Conservation (phyloP, 2,113 vertebrate genomes). For the Leptobrachium ailaonicum region DNA sequence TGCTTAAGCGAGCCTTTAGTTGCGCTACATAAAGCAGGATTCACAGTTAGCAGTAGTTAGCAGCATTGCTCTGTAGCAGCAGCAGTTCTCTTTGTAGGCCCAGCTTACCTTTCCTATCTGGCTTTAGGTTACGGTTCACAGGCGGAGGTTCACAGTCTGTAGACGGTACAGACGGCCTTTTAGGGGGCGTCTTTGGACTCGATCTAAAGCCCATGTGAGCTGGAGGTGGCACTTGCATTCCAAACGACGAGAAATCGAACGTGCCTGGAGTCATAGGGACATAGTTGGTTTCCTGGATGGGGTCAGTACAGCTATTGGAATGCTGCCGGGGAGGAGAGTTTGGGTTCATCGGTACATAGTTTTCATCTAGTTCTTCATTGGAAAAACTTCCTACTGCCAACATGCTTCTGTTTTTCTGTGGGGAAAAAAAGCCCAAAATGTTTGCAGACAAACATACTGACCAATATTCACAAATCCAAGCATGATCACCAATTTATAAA, state of each 20-base stretch:
- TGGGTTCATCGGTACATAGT: slow-evolving; percentile 97
- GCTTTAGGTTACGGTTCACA: slow-evolving; percentile 96
- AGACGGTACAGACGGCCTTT: slow-evolving; percentile 77
- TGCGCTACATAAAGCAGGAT: slow-evolving; percentile 29
- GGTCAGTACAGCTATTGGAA: slow-evolving; percentile 86
- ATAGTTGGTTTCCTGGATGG: slow-evolving; percentile 91
- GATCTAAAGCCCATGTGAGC: slow-evolving; percentile 97
- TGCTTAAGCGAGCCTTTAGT: slow-evolving; percentile 3
- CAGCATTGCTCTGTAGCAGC: slow-evolving; percentile 17
- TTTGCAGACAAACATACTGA: too few relatives aligned
- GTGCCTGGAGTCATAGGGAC: slow-evolving; percentile 96
- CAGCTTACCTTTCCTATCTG: slow-evolving; percentile 94
- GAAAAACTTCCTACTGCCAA: slow-evolving; percentile 85
- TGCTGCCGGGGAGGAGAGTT: slow-evolving; percentile 92
- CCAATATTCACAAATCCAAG: too few relatives aligned
- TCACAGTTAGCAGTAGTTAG: slow-evolving; percentile 29
- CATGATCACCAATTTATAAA: too few relatives aligned
- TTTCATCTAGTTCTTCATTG: slow-evolving; percentile 91
- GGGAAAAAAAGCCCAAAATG: slow-evolving; percentile 51
- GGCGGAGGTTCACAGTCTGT: slow-evolving; percentile 92
- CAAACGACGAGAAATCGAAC: slow-evolving; percentile 93
- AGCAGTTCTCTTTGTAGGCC: neutral
- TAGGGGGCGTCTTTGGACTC: slow-evolving; percentile 94
- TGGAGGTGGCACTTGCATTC: slow-evolving; percentile 96
- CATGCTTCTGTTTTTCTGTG: slow-evolving; percentile 94